Percentiles rank a stretch among this genome's conserved stretches.
phyloP scores from a whole-genome alignment of 1,140 invertebrate species.

The Calliphora vicina region DNA sequence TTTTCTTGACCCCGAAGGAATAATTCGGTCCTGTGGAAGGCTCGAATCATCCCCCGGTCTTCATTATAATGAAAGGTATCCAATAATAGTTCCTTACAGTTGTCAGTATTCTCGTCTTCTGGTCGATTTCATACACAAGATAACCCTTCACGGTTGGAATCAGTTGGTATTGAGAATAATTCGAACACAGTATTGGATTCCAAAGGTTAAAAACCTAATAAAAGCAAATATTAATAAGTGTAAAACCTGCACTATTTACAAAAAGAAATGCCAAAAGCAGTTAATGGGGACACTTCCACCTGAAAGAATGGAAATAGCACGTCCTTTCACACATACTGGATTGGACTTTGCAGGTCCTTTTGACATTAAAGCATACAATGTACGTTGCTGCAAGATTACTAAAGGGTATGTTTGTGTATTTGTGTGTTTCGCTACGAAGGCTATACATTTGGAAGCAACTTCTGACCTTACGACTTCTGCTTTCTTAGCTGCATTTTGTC shows the following conservation, averaged over 20 bases:
- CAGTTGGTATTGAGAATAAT: neutral
- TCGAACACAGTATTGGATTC: neutral
- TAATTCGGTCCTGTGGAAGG: too few species aligned
- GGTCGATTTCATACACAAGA: neutral
- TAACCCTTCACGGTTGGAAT: neutral
- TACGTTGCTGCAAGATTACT: neutral
- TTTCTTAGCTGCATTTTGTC: neutral
- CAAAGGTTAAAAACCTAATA: too few species aligned
- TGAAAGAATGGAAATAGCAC: neutral
- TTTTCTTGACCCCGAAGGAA: too few species aligned
- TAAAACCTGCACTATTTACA: neutral
- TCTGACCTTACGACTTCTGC: neutral
- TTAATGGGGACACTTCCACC: neutral
- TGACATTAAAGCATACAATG: neutral
- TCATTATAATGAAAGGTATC: too few species aligned
- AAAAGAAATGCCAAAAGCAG: neutral
- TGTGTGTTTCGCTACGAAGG: neutral
- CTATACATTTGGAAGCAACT: neutral
- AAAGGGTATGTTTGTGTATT: too few species aligned
- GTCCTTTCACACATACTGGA: neutral
- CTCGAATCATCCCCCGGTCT: too few species aligned
- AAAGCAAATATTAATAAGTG: neutral
- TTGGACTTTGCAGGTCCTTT: neutral
- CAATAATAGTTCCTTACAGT: too few species aligned
- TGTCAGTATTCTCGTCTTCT: too few species aligned